Conservation (phyloP, 2,888 invertebrate genomes). For the Bembecia ichneumoniformis region DNA sequence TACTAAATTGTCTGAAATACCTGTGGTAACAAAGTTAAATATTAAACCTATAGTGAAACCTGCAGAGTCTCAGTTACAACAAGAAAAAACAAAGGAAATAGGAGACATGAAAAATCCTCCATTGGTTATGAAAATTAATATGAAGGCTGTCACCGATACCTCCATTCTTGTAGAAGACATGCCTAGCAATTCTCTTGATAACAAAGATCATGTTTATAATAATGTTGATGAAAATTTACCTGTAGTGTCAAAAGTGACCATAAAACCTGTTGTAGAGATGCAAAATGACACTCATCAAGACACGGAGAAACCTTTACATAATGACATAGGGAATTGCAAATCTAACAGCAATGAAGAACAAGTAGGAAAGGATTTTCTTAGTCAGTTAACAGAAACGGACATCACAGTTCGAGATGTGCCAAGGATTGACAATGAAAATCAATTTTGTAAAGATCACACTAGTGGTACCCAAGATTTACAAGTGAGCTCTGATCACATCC, state of each 20-base stretch:
- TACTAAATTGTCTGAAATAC: conserved; percentile 29
- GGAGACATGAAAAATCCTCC: conserved; percentile 47
- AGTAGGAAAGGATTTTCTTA: background rate
- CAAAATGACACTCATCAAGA: conserved; percentile 4
- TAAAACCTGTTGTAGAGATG: conserved; percentile 39
- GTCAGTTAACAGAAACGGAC: background rate
- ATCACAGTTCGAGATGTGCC: background rate
- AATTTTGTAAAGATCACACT: background rate
- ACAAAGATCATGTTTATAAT: conserved; percentile 30
- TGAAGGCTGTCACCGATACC: conserved; percentile 46
- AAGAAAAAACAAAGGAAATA: conserved; percentile 24
- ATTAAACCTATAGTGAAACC: conserved; percentile 68
- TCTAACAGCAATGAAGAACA: background rate
- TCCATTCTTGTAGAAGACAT: conserved; percentile 18
- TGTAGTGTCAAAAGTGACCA: conserved; percentile 39
- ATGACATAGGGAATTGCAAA: background rate
- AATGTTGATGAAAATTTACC: conserved; percentile 29
- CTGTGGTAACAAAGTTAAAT: conserved; percentile 54
- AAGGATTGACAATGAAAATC: background rate
- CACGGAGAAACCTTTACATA: conserved; percentile 11
- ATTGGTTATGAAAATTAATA: conserved; percentile 61
- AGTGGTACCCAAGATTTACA: background rate
- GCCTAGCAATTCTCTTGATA: conserved; percentile 22
- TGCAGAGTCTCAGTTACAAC: conserved; percentile 31
- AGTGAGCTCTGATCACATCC: background rate